phyloP scores from a whole-genome alignment of 2,797 vertebrate genomes.

The Micropoecilia bifurca region DNA sequence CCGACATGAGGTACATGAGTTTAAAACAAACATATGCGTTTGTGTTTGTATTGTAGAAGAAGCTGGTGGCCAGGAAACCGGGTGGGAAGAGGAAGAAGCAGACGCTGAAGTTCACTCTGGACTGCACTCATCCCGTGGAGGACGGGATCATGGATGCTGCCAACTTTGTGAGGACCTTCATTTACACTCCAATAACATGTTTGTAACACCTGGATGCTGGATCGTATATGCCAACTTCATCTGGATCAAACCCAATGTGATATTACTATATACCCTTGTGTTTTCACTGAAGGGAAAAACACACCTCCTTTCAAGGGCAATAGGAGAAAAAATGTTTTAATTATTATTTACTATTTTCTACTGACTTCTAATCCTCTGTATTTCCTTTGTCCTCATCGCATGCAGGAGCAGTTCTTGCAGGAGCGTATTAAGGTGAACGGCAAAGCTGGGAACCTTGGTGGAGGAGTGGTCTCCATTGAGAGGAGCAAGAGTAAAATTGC shows the following conservation, averaged over 20 bases:
- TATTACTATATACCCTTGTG: neutral
- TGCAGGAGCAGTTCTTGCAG: conserved; percentile 96
- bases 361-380: neutral
- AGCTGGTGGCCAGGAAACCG: conserved; percentile 78
- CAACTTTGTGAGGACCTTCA: conserved; percentile 90
- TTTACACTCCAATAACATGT: neutral
- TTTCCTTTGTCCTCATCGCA: neutral
- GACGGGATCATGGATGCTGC: conserved; percentile 99
- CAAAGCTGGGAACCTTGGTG: conserved; percentile 94
- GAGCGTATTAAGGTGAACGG: conserved; percentile 98
- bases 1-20: neutral
- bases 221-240: neutral
- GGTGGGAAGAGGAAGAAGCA: conserved; percentile 98
- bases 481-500: conserved; percentile 98
- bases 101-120: conserved; percentile 94
- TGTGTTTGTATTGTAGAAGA: conserved; percentile 82
- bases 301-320: neutral
- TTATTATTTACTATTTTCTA: neutral
- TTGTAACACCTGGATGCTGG: neutral
- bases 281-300: neutral
- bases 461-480: conserved; percentile 93
- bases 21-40: neutral
- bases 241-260: neutral
- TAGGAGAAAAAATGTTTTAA: neutral
- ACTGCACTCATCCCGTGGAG: conserved; percentile 98